Evolutionary conservation across 23 tunicate species (phyloP), one percentile per base, ranked within the genome.

Genomic region (Clavelina lepadiformis): DNA sequence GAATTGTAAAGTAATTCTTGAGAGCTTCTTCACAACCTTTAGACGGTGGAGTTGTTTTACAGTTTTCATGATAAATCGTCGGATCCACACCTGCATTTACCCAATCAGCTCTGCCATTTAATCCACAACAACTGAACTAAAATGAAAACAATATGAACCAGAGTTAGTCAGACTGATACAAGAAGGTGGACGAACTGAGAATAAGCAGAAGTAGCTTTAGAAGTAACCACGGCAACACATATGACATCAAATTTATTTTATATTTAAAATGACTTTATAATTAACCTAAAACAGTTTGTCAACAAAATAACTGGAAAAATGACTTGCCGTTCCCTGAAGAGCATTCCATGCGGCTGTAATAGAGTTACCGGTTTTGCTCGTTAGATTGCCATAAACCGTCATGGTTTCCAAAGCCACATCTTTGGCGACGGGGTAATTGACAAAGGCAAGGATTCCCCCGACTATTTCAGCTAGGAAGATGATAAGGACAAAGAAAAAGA

Each of bases 381-480:
- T 33, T 15, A 29, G 51, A 13, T 38, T 34, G 24, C 41, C 71
- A 46, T 79, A 79, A 3, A 49, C 4, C 0, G 25, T 22, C 76
- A 78, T 79, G 11, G 86, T 33, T 5, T 79, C 80, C n/a, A 72
- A 34, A 26, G 82, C 82, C 4, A 52, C 76, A 24, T 67, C 31
- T 63, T 73, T 44, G 3, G 77, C 81, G 15, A 72, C 45, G 1
- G 86, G 82, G 18, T 72, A 73, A 44, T 68, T 67, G n/a, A 78
- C 86, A 66, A 78, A 86, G 3, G 77, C 86, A 19, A 86, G 47
- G 46, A 79, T 56, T 23, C 61, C 86, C 2, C 95, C 95, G 35
- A 79, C 86, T 22, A 86, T 66, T 73, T 86, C 81, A 30, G 79
- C 31, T 46, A 78, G 65, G 62, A 86, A 86, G 56, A 86, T 72